phyloP scores from a whole-genome alignment of 1,140 invertebrate genomes.

The Nylanderia fulva region DNA sequence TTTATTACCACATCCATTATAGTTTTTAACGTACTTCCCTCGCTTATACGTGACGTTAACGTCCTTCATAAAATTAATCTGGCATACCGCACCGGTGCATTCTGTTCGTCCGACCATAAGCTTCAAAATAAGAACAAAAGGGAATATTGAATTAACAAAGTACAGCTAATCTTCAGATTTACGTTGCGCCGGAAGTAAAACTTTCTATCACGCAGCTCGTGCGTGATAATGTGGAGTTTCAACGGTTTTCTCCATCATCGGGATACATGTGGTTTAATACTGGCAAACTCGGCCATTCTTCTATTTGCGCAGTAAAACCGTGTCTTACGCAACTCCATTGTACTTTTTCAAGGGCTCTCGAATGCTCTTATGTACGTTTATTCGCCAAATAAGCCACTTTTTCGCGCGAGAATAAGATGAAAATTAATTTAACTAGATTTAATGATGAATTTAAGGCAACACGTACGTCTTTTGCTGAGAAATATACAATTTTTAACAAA shows the following conservation, averaged over 20 bases:
- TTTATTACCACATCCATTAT: constrained; percentile 56
- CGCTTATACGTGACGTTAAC: constrained; percentile 58
- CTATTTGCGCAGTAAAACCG: constrained; percentile 1
- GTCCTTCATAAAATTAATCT: constrained; percentile 63
- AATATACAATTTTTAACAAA: too few species aligned
- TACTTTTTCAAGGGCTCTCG: constrained; percentile 28
- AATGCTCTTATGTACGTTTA: background rate
- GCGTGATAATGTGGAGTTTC: constrained; percentile 48
- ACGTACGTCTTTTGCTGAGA: background rate
- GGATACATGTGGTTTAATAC: background rate
- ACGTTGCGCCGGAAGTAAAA: constrained; percentile 69
- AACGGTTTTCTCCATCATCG: constrained; percentile 48
- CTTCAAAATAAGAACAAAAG: constrained; percentile 56
- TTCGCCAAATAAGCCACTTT: background rate
- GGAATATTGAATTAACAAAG: constrained; percentile 58
- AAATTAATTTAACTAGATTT: constrained; percentile 4
- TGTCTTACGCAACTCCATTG: background rate
- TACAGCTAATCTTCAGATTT: constrained; percentile 72
- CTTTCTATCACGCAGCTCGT: constrained; percentile 48
- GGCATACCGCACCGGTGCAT: constrained; percentile 42
- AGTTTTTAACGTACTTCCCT: constrained; percentile 52
- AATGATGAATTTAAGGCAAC: background rate
- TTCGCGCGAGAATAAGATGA: background rate
- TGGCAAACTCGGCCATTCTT: background rate
- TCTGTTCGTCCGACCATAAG: constrained; percentile 44